Evolutionary conservation across 2,113 vertebrate genomes (phyloP).

Genomic region (Gallinago undulata): DNA sequence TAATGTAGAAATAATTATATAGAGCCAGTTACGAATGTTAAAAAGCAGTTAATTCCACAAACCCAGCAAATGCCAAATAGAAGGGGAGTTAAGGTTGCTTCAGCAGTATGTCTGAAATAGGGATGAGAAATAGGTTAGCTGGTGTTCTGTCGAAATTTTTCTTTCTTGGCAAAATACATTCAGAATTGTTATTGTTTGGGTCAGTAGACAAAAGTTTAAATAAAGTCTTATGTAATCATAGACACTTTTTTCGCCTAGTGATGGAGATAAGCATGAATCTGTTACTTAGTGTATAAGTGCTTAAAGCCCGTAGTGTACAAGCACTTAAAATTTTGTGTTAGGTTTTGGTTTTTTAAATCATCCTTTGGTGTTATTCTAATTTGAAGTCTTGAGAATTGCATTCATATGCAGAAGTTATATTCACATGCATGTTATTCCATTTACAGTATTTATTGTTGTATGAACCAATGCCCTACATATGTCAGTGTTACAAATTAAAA

Average conservation of each 20-base stretch:
- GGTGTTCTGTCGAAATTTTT: background rate
- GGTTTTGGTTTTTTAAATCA: background rate
- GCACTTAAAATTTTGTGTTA: background rate
- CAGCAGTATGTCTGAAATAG: background rate
- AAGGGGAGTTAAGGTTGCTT: background rate
- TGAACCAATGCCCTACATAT: background rate
- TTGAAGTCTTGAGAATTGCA: background rate
- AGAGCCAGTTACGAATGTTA: background rate
- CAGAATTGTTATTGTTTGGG: background rate
- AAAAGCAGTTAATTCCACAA: background rate
- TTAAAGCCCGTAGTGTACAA: too few species aligned
- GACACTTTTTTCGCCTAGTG: background rate
- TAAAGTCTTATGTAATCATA: background rate
- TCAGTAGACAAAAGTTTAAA: background rate
- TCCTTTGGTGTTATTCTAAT: background rate
- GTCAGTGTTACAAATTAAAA: background rate
- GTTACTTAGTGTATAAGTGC: background rate
- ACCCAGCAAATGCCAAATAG: background rate
- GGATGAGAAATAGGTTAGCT: background rate
- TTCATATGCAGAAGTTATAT: background rate
- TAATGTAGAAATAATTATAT: background rate
- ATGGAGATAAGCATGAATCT: background rate
- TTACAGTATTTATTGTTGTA: background rate
- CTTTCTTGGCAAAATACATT: background rate
- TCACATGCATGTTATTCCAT: background rate